Percentiles rank a stretch among this genome's conserved stretches.
Conservation (phyloP, 1,140 invertebrate genomes). For the Nasonia giraulti region DNA sequence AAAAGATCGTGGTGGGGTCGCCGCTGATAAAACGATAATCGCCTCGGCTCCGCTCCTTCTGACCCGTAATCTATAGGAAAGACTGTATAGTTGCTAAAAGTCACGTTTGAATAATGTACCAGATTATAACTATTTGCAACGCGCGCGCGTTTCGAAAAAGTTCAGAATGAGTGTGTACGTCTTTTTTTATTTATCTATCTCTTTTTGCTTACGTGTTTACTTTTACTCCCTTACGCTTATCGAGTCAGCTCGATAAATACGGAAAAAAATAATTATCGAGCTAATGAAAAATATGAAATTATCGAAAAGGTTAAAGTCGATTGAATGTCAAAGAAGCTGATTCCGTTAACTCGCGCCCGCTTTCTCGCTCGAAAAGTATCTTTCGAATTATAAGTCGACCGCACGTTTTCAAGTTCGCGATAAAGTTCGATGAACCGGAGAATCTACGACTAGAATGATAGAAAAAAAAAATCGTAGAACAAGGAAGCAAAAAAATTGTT, state of each 20-base stretch:
- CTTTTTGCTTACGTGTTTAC: not conserved
- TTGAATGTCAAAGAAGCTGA: slow-evolving; percentile 38
- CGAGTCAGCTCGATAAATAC: slow-evolving; percentile 11
- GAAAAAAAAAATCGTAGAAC: not conserved
- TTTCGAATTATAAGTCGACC: not conserved
- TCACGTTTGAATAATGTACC: slow-evolving; percentile 11
- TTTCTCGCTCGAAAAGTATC: not conserved
- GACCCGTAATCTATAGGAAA: slow-evolving; percentile 63
- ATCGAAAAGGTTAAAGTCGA: slow-evolving; percentile 50
- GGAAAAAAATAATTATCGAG: slow-evolving; percentile 41
- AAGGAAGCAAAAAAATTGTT: slow-evolving; percentile 10
- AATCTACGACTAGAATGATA: not conserved
- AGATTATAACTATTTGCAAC: not conserved
- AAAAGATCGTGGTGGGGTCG: slow-evolving; percentile 65
- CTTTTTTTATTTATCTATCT: not conserved
- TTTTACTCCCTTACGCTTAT: slow-evolving; percentile 31
- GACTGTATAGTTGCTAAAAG: slow-evolving; percentile 56
- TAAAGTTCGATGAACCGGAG: not conserved
- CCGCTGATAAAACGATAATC: slow-evolving; percentile 68
- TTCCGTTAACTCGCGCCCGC: not conserved
- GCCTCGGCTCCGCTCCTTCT: slow-evolving; percentile 58
- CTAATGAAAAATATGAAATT: slow-evolving; percentile 45
- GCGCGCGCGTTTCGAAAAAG: not conserved
- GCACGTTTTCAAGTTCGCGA: not conserved
- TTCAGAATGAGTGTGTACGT: not conserved